phyloP scores from a whole-genome alignment of 2,797 vertebrate species.

The Cyprinodon diabolis region DNA sequence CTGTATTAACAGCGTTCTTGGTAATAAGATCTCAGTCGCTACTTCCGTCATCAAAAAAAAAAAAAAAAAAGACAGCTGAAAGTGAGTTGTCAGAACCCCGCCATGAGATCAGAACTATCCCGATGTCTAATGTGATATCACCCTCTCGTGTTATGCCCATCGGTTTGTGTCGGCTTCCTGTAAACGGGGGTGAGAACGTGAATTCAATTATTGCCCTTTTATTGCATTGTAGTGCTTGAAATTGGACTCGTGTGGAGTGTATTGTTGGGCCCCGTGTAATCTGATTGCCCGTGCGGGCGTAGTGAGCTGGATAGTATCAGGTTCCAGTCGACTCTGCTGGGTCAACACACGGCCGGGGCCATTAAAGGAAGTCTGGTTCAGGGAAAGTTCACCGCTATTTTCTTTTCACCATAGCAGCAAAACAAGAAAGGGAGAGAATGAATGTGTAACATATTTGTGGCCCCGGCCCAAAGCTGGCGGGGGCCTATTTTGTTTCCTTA shows the following conservation, averaged over 20 bases:
- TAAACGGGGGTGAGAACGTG: slow-evolving; percentile 87
- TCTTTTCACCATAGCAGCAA: slow-evolving; percentile 93
- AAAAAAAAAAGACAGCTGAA: slow-evolving; percentile 38
- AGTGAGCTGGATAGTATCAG: slow-evolving; percentile 93
- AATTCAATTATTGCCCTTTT: slow-evolving; percentile 90
- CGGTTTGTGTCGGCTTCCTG: slow-evolving; percentile 79
- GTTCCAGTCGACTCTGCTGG: slow-evolving; percentile 92
- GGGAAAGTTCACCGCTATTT: slow-evolving; percentile 99
- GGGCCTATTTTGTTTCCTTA: slow-evolving; percentile 81
- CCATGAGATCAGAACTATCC: slow-evolving; percentile 56
- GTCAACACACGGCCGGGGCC: slow-evolving; percentile 92
- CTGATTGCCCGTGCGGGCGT: slow-evolving; percentile 95
- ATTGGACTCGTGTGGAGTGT: slow-evolving; percentile 88
- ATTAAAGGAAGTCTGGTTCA: slow-evolving; percentile 98
- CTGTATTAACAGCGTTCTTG: slow-evolving; percentile 76
- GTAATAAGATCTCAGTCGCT: slow-evolving; percentile 78
- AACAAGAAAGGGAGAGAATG: slow-evolving; percentile 81
- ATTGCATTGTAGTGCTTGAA: slow-evolving; percentile 89
- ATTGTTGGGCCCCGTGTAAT: slow-evolving; percentile 90
- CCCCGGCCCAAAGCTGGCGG: slow-evolving; percentile 79
- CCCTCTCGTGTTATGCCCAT: slow-evolving; percentile 68
- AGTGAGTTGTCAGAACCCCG: slow-evolving; percentile 72
- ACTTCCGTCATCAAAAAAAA: slow-evolving; percentile 66
- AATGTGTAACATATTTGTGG: slow-evolving; percentile 89
- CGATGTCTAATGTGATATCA: slow-evolving; percentile 67